Conservation (phyloP, 1,140 invertebrate species). For the Sitobion miscanthi region DNA sequence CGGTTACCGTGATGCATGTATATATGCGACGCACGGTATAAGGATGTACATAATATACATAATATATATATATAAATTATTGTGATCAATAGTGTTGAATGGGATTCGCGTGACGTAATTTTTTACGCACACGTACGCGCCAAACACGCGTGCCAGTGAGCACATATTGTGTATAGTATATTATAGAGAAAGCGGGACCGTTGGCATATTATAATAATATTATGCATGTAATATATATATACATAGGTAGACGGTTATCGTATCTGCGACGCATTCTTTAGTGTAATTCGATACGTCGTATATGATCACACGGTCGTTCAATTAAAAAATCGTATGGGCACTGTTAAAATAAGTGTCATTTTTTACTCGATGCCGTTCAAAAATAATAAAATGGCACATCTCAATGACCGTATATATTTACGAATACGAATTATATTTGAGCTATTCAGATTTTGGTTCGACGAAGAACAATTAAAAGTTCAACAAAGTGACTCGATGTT, state of each 20-base stretch:
- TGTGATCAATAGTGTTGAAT: background rate
- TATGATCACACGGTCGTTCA: background rate
- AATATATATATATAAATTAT: background rate
- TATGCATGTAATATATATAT: background rate
- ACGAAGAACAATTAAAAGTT: background rate
- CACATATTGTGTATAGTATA: background rate
- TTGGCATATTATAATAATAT: background rate
- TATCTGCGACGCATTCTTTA: background rate
- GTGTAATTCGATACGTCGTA: background rate
- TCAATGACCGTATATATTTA: background rate
- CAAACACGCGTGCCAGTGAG: background rate
- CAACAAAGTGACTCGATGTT: background rate
- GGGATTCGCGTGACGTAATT: slow-evolving; percentile 1
- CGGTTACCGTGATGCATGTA: background rate
- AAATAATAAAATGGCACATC: too few relatives aligned
- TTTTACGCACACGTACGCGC: background rate
- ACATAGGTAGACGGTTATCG: background rate
- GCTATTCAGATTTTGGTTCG: background rate
- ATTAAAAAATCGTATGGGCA: background rate
- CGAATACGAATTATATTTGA: background rate
- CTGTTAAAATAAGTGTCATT: too few relatives aligned
- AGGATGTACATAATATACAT: background rate
- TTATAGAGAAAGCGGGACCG: background rate
- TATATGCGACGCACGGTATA: background rate
- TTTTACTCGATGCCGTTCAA: too few relatives aligned